Percentiles rank a stretch among this genome's conserved stretches.
Evolutionary conservation across 2,888 invertebrate genomes (phyloP).

Genomic region (Melinopterus prodromus): DNA sequence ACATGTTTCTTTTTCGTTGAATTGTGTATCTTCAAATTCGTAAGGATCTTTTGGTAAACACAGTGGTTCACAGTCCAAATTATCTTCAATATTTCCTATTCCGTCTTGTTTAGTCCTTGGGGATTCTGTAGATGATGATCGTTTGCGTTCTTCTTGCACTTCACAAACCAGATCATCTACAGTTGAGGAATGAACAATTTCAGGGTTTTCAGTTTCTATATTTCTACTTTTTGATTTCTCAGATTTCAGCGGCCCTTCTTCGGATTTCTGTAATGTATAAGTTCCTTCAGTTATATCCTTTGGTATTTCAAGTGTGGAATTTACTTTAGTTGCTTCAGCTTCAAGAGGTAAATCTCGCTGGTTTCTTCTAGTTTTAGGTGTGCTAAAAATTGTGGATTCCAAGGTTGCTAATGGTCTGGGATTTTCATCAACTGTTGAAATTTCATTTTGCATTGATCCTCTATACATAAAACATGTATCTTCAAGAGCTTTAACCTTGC

Average conservation of each 20-base stretch:
- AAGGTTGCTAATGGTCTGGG: not conserved
- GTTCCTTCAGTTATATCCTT: not conserved
- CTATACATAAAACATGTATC: not conserved
- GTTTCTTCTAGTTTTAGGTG: not conserved
- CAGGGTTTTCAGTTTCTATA: not conserved
- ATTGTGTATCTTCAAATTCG: conserved; percentile 20
- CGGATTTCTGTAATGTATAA: not conserved
- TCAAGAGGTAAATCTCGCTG: not conserved
- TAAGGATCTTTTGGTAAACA: conserved; percentile 5
- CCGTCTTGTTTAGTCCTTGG: not conserved
- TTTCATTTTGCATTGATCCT: no score
- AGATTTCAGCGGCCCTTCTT: not conserved
- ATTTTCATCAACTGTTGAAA: not conserved
- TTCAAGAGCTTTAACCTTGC: not conserved
- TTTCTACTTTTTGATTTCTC: not conserved
- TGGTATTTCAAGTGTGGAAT: not conserved
- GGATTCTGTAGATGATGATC: not conserved
- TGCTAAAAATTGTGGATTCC: not conserved
- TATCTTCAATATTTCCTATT: no score
- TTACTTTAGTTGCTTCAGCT: not conserved
- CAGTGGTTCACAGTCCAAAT: not conserved
- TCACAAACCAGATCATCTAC: not conserved
- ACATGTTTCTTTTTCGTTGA: not conserved
- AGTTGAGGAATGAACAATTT: not conserved
- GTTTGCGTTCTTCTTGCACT: not conserved